A percentile compares a stretch with the other conserved stretches of the same genome.
Conservation (phyloP, 2,113 vertebrate species). For the Neolamprologus devosi region DNA sequence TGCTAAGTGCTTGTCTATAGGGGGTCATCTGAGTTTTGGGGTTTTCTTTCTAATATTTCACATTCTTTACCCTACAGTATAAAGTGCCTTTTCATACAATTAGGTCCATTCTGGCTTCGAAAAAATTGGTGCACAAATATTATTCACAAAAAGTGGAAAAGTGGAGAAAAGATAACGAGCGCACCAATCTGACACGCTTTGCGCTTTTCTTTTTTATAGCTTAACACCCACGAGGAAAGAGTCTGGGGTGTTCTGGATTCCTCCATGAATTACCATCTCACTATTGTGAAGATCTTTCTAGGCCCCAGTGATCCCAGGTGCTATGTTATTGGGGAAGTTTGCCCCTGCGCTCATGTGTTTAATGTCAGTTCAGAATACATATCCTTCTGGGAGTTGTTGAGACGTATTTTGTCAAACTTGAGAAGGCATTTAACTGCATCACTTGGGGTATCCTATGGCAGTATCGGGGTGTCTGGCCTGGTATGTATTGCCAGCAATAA, state of each 20-base stretch:
- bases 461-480: background rate
- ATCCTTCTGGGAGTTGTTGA: background rate
- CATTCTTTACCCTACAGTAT: background rate
- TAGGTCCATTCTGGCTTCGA: fast-evolving
- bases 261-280: background rate
- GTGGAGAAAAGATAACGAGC: background rate
- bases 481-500: background rate
- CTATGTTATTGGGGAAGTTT: fast-evolving
- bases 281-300: background rate
- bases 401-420: background rate
- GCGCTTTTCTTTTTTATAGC: background rate
- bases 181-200: background rate
- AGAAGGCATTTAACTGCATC: background rate
- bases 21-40: background rate
- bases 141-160: background rate
- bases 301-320: background rate
- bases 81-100: background rate
- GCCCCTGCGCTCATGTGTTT: background rate
- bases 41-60: background rate
- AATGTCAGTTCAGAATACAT: background rate
- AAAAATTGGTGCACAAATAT: background rate
- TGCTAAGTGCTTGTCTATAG: background rate
- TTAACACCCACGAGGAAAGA: background rate
- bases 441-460: background rate
- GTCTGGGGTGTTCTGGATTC: background rate